Evolutionary conservation across 1,140 invertebrate species (phyloP), one percentile per base, ranked within the genome.

Genomic region (Mizuhopecten yessoensis): DNA sequence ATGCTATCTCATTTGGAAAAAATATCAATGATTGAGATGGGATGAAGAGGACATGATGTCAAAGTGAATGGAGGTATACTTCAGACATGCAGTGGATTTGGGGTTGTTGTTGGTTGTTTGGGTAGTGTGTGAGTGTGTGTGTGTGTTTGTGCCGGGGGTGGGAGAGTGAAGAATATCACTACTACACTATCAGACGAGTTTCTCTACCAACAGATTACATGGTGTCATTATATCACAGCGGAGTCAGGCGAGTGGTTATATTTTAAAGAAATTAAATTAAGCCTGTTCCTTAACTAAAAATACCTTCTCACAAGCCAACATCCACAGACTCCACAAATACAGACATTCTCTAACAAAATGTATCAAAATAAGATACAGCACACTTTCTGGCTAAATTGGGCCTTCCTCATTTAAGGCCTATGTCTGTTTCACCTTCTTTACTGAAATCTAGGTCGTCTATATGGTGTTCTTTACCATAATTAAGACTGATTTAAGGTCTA

Each of bases 381-480:
- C 9, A 45, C 9, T 1, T 1, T 75, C 23, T 75, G 57, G 57
- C 11, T 75, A 75, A 75, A 75, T 29, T 29, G 57, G 57, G 57
- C 57, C n/a, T 17, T 75, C 57, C n/a, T 75, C n/a, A 75, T 75
- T 75, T 29, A n/a, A 75, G 23, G 23, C 17, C 57, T 75, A 75
- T 29, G 17, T 7, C 42, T 75, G 57, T 29, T 17, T 17, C 1
- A 75, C 23, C 2, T 57, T 11, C 45, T 57, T 9, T 57, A 20
- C n/a, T 29, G 29, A 75, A 75, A 75, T 75, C 57, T 75, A 75
- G 57, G 57, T 75, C 57, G n/a, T n/a, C 57, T n/a, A 75, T 29
- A n/a, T 7, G 5, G 1, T 75, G 42, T 45, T 13, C 42, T 29
- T 75, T 75, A 75, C n/a, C 1, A n/a, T 75, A 75, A 75, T 75